Conservation (phyloP, 2,797 vertebrate species). For the Bovichtus diacanthus region DNA sequence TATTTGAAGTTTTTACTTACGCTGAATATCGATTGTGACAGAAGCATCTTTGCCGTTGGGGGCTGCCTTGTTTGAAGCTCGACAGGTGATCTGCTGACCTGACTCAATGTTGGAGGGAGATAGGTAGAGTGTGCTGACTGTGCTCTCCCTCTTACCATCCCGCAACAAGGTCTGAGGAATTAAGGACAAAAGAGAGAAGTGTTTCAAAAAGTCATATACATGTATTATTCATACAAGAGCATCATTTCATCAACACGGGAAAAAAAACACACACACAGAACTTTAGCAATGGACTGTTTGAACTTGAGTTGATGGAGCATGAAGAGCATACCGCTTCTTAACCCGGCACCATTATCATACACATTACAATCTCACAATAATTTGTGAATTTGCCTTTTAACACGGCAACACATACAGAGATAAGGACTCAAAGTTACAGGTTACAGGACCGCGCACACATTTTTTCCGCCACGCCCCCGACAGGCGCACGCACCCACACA, state of each 20-base stretch:
- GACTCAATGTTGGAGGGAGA: slow-evolving; percentile 89
- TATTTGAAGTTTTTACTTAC: slow-evolving; percentile 81
- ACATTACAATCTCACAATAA: too few species aligned
- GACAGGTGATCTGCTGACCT: slow-evolving; percentile 90
- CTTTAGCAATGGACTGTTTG: background rate
- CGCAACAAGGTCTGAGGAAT: slow-evolving; percentile 85
- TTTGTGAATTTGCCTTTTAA: too few species aligned
- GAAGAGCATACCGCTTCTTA: too few species aligned
- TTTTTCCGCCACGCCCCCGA: too few species aligned
- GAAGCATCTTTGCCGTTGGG: slow-evolving; percentile 90
- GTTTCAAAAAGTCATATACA: background rate
- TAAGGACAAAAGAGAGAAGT: background rate
- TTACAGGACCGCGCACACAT: too few species aligned
- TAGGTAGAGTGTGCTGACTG: slow-evolving; percentile 91
- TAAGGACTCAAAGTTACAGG: too few species aligned
- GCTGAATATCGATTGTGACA: slow-evolving; percentile 93
- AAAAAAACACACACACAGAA: background rate
- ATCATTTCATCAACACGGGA: background rate
- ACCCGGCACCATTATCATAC: too few species aligned
- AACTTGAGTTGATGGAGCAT: background rate
- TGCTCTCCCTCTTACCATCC: slow-evolving; percentile 91
- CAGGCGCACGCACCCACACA: too few species aligned
- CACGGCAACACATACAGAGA: too few species aligned
- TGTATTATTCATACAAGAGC: background rate
- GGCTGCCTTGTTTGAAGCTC: slow-evolving; percentile 91